Evolutionary conservation across 2,113 vertebrate genomes (phyloP).

Genomic region (Motacilla tschutschensis): DNA sequence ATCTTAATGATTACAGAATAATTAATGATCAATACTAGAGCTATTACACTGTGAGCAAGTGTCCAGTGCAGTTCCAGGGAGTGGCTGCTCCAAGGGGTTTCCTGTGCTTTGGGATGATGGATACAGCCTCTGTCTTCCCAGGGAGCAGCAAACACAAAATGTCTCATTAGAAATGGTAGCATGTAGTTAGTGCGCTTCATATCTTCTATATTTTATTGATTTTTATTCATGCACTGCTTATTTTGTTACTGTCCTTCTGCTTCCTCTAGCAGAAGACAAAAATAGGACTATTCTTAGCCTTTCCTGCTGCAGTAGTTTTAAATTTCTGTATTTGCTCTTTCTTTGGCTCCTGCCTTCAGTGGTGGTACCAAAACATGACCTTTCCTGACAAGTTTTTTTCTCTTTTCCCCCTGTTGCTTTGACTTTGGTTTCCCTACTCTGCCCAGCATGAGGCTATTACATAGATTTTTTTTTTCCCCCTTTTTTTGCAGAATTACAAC

Average conservation of each 20-base stretch:
- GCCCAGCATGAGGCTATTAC: background rate
- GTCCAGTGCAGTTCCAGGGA: background rate
- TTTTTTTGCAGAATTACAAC: conserved; percentile 86
- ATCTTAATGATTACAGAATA: background rate
- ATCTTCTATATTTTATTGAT: background rate
- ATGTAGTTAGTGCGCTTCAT: background rate
- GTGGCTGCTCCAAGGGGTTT: background rate
- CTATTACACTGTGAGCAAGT: background rate
- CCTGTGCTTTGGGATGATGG: background rate
- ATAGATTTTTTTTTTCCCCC: background rate
- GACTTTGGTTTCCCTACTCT: background rate
- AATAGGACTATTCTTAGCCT: background rate
- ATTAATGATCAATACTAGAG: background rate
- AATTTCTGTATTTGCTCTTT: background rate
- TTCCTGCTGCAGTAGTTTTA: background rate
- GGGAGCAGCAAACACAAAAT: background rate
- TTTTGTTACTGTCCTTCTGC: background rate
- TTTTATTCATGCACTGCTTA: background rate
- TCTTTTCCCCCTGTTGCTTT: background rate
- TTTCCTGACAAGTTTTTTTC: background rate
- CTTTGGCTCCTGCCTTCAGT: background rate
- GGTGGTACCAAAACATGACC: background rate
- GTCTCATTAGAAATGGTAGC: background rate
- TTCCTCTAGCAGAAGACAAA: background rate
- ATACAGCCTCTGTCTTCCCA: background rate